Percentiles rank a stretch among this genome's conserved stretches.
Conservation (phyloP, 2,888 invertebrate genomes). For the Parnassius mnemosyne region DNA sequence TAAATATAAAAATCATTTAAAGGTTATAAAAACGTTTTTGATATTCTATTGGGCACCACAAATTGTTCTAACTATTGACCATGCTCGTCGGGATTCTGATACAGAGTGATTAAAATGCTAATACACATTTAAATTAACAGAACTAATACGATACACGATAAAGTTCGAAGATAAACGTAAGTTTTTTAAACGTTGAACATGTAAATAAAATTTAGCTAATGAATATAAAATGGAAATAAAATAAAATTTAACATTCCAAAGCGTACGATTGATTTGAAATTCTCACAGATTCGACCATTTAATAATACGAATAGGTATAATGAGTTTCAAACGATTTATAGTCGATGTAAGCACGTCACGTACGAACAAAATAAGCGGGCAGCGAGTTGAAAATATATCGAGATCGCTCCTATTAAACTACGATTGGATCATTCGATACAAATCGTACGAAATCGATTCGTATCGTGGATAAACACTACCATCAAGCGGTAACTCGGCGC, state of each 20-base stretch:
- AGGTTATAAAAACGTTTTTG: constrained; percentile 3
- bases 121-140: constrained; percentile 23
- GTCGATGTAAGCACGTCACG: constrained; percentile 75
- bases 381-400: constrained; percentile 69
- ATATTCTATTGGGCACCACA: background rate
- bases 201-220: constrained; percentile 30
- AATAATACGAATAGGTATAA: constrained; percentile 74
- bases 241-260: constrained; percentile 51
- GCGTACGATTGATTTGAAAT: constrained; percentile 64
- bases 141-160: constrained; percentile 27
- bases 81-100: constrained; percentile 7
- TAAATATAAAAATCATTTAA: constrained; percentile 12
- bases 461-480: constrained; percentile 74
- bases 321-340: constrained; percentile 75
- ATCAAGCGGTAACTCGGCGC: constrained; percentile 63
- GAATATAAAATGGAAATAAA: constrained; percentile 30
- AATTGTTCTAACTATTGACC: background rate
- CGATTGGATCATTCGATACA: constrained; percentile 68
- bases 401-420: constrained; percentile 73
- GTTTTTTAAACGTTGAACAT: constrained; percentile 29
- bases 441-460: constrained; percentile 74
- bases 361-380: constrained; percentile 72
- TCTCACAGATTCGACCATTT: constrained; percentile 76
- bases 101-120: constrained; percentile 20
- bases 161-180: constrained; percentile 30